Evolutionary conservation across 2,888 invertebrate genomes (phyloP).

Genomic region (Caenorhabditis plicata): DNA sequence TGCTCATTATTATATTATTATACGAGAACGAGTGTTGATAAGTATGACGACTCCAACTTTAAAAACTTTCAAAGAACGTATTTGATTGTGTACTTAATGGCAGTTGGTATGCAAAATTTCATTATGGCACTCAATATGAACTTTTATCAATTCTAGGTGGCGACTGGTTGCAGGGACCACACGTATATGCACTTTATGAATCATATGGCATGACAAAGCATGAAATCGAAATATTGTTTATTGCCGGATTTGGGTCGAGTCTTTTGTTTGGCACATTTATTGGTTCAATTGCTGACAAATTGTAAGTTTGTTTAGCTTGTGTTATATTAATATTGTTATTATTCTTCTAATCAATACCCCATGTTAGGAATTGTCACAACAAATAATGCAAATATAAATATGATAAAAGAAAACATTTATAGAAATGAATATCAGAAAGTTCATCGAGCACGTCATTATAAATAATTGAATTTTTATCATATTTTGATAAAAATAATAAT

Average conservation of each 20-base stretch:
- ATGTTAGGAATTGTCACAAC: too few species aligned
- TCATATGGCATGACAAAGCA: conserved; percentile 69
- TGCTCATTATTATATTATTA: conserved; percentile 67
- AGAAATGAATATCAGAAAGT: too few species aligned
- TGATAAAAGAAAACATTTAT: too few species aligned
- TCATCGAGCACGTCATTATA: too few species aligned
- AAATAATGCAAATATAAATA: too few species aligned
- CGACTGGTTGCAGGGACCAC: conserved; percentile 71
- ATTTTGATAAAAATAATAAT: too few species aligned
- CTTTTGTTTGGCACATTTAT: conserved; percentile 70
- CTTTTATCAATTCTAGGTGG: conserved; percentile 66
- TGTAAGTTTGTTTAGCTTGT: conserved; percentile 66
- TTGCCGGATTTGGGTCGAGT: conserved; percentile 70
- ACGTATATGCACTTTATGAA: conserved; percentile 70
- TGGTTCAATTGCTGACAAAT: conserved; percentile 70
- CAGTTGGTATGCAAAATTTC: conserved; percentile 66
- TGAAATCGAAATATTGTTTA: conserved; percentile 67
- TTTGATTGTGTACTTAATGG: conserved; percentile 68
- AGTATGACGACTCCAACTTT: conserved; percentile 65
- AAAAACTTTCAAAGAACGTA: conserved; percentile 68
- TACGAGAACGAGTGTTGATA: conserved; percentile 50
- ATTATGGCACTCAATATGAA: neutral
- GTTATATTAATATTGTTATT: too few species aligned
- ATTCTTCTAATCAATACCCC: too few species aligned
- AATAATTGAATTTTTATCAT: too few species aligned